phyloP scores from a whole-genome alignment of 2,888 invertebrate species.

The Orthonevra nobilis region DNA sequence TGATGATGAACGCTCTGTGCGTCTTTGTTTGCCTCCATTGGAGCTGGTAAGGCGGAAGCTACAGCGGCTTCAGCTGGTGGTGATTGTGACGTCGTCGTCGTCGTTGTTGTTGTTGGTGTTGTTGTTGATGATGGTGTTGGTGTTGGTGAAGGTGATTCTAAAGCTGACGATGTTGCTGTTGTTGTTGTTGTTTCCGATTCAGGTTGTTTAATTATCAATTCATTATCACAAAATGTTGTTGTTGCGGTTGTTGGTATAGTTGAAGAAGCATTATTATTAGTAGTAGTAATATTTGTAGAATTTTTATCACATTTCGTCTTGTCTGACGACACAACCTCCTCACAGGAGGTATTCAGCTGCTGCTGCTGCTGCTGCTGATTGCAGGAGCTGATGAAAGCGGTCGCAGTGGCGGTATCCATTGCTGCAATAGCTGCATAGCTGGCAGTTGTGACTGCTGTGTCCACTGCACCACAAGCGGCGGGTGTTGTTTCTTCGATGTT shows the following conservation, averaged over 20 bases:
- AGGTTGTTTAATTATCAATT: slow-evolving; percentile 43
- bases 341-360: slow-evolving; percentile 10
- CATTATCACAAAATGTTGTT: slow-evolving; percentile 58
- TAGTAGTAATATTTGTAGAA: too few species aligned
- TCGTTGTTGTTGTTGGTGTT: slow-evolving; percentile 15
- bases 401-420: slow-evolving; percentile 52
- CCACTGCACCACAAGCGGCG: slow-evolving; percentile 7
- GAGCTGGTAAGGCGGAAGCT: slow-evolving; percentile 7
- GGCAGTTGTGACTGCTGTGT: slow-evolving; percentile 22
- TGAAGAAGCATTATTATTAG: slow-evolving; percentile 15
- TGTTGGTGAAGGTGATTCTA: slow-evolving; percentile 52
- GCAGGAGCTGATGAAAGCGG: slow-evolving; percentile 57
- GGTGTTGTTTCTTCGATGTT: slow-evolving; percentile 11
- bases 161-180: slow-evolving; percentile 54
- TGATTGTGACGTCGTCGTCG: too few species aligned
- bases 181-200: slow-evolving; percentile 48
- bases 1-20: slow-evolving; percentile 75
- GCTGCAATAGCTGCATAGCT: slow-evolving; percentile 58
- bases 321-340: not conserved
- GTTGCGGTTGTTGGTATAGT: slow-evolving; percentile 45
- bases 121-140: slow-evolving; percentile 30
- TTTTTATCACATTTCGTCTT: slow-evolving; percentile 48
- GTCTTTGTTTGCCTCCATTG: slow-evolving; percentile 71
- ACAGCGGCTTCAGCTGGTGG: slow-evolving; percentile 3
- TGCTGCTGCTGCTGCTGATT: slow-evolving; percentile 39